phyloP scores from a whole-genome alignment of 1,140 invertebrate species.

The Drosophila pandora region DNA sequence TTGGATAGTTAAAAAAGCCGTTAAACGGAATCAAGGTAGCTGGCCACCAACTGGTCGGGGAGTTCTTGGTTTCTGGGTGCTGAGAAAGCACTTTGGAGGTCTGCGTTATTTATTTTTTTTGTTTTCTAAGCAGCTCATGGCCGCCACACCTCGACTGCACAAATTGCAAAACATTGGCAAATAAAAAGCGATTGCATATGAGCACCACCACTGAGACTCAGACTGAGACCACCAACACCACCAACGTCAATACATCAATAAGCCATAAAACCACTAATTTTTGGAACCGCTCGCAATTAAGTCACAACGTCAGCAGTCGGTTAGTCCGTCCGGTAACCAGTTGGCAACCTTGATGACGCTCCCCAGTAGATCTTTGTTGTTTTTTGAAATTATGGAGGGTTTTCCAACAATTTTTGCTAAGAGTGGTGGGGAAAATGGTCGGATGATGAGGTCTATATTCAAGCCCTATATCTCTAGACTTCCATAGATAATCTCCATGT shows the following conservation, averaged over 20 bases:
- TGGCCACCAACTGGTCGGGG: background rate
- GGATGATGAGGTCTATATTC: too few relatives aligned
- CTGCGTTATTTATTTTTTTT: conserved; percentile 1
- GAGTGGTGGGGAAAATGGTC: conserved; percentile 12
- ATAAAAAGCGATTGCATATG: conserved; percentile 57
- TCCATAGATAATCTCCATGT: too few relatives aligned
- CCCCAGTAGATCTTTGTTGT: conserved; percentile 34
- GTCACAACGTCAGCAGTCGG: conserved; percentile 48
- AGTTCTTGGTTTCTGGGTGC: conserved; percentile 1
- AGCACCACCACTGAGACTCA: background rate
- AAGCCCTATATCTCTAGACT: background rate
- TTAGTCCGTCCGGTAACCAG: conserved; percentile 54
- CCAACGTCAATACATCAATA: conserved; percentile 28
- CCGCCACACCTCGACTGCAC: conserved; percentile 51
- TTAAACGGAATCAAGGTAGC: conserved; percentile 59
- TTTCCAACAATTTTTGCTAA: conserved; percentile 30
- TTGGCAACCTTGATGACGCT: conserved; percentile 73
- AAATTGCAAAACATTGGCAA: conserved; percentile 74
- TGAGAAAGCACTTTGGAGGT: conserved; percentile 42
- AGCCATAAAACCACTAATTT: conserved; percentile 58
- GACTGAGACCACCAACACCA: background rate
- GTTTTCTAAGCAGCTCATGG: conserved; percentile 59
- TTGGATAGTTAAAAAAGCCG: conserved; percentile 22
- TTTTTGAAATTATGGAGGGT: conserved; percentile 47
- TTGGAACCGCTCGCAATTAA: conserved; percentile 61